Percentiles rank a stretch among this genome's conserved stretches.
Evolutionary conservation across 2,888 invertebrate species (phyloP).

Genomic region (Tillus elongatus): DNA sequence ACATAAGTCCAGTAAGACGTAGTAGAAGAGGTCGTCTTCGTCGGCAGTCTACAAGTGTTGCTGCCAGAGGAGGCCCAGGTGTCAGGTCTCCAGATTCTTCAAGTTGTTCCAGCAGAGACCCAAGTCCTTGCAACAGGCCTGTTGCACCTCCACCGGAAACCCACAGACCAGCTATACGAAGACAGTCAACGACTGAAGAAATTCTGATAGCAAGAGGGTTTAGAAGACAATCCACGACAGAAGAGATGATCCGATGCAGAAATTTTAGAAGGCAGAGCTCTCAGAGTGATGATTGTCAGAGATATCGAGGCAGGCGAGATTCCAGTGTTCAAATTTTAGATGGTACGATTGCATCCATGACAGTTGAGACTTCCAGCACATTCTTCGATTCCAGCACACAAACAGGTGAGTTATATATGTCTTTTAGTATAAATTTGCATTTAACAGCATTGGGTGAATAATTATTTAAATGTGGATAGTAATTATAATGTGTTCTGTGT

Average conservation of each 20-base stretch:
- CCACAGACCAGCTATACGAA: slow-evolving; percentile 65
- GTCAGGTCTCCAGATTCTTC: slow-evolving; percentile 60
- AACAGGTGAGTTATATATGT: slow-evolving; percentile 83
- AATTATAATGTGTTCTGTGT: no score
- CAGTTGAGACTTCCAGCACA: slow-evolving; percentile 84
- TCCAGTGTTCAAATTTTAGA: slow-evolving; percentile 86
- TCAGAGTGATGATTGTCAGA: slow-evolving; percentile 56
- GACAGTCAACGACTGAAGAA: slow-evolving; percentile 87
- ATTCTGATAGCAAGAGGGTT: slow-evolving; percentile 85
- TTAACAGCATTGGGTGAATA: no score
- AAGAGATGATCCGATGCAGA: slow-evolving; percentile 85
- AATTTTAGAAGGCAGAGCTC: slow-evolving; percentile 86
- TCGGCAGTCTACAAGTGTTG: slow-evolving; percentile 73
- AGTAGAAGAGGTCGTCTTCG: slow-evolving; percentile 61
- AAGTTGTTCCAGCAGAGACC: slow-evolving; percentile 76
- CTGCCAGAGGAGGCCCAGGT: slow-evolving; percentile 37
- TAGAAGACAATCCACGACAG: slow-evolving; percentile 81
- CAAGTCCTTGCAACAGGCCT: slow-evolving; percentile 65
- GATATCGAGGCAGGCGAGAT: slow-evolving; percentile 64
- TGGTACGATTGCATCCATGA: slow-evolving; percentile 87
- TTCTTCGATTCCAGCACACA: slow-evolving; percentile 89
- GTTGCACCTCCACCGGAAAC: slow-evolving; percentile 42
- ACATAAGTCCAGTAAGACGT: slow-evolving; percentile 67
- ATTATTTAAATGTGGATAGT: no score
- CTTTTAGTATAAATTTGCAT: no score